Base-by-base conservation (phyloP, 2,888 invertebrate genomes). In the Meteorus cinctellus region DNA sequence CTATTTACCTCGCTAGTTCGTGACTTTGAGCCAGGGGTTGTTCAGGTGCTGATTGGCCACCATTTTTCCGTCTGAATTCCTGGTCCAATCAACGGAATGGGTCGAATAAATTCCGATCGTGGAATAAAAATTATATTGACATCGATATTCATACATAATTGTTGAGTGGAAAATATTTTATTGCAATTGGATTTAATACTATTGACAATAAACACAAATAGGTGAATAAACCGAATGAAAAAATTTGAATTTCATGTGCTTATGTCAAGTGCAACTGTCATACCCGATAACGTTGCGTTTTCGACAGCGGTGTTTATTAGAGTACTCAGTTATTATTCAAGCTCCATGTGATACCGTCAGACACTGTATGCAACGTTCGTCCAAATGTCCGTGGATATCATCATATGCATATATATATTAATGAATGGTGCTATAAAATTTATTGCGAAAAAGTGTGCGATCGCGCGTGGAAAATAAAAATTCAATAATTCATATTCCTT, bases 401-500 rank as follows among this genome's bases (percentile, higher is more conserved):
- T 19, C 48, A 31, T 62, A 63, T 29, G 27, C n/a, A 55, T 55
- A 55, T 19, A 55, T 19, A 48, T 48, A n/a, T n/a, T 34, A 12
- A 41, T 41, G 41, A 0, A 41, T 12, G 8, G 12, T 12, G 41
- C 2, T 12, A 41, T 41, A 12, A 41, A 12, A 55, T 19, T 5
- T 24, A 55, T 19, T 55, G 34, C 41, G 27, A 27, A 60, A 34
- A 31, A 24, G 60, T 45, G 14, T 8, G 34, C 16, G 51, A 14
- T 45, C 45, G n/a, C 31, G 31, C 48, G n/a, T 19, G 62, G 12
- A 31, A 72, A 55, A 24, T 24, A 55, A 72, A 72, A 72, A 72
- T 24, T 27, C 63, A 41, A 63, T 63, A 72, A 72, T 72, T 72
- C 63, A 72, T 72, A 48, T 60, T 63, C 34, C 41, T n/a, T 1